Evolutionary conservation across 2,888 invertebrate species (phyloP), one percentile per base, ranked within the genome.

Genomic region (Ceramica pisi): DNA sequence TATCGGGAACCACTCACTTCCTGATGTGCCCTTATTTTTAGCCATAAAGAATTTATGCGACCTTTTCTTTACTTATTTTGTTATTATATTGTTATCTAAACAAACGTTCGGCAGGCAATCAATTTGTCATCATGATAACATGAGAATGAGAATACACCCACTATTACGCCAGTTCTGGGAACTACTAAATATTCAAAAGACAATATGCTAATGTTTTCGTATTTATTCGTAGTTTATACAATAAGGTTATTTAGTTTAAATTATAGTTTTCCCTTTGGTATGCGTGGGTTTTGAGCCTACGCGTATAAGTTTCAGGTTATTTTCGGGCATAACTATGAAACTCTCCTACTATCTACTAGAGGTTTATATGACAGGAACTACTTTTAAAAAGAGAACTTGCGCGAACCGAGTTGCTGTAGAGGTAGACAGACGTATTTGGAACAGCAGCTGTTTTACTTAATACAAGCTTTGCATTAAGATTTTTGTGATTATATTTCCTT

Each of bases 121-220:
- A 41, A 48, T 66, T 48, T 44, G n/a, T 65, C 79, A 53, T 65
- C 21, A 38, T 38, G 16, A 64, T 71, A 38, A 61, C n/a, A 38
- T 56, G 7, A 46, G 59, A 78, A 12, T 65, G 41, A 46, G 63
- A 56, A 55, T 48, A 61, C 26, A 50, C 77, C 12, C 50, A 23
- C 65, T 23, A 50, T 64, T 48, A 38, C 44, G 19, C n/a, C 16
- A 57, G 55, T 66, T 50, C 44, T 53, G n/a, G 12, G 35, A 50
- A 26, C 48, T 55, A 55, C 1, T 74, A 67, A 60, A 74, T 80
- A 80, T 74, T 80, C 67, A 74, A 63, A 44, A 19, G 48, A 14
- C 14, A 56, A 56, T 75, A 71, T 57, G 64, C 16, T 71, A 63
- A 67, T 64, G n/a, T 63, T 51, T n/a, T 79, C 19, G 53, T 50